A percentile compares a stretch with the other conserved stretches of the same genome.
phyloP scores from a whole-genome alignment of 2,888 invertebrate species.

The Acleris laterana region DNA sequence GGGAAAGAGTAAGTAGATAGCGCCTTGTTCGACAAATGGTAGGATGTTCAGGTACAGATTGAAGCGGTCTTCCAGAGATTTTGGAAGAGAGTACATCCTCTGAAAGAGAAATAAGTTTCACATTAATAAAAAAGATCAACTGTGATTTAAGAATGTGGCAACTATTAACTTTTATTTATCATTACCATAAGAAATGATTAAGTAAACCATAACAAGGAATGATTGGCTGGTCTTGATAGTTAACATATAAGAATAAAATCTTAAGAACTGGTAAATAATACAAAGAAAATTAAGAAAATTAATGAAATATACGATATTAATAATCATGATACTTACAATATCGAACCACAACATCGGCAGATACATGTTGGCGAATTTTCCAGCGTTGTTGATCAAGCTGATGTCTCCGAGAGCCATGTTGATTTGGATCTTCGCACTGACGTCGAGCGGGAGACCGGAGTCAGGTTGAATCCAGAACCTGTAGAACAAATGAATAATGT shows the following conservation, averaged over 20 bases:
- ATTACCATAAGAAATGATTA: too few relatives aligned
- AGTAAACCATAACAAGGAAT: too few relatives aligned
- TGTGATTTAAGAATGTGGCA: too few relatives aligned
- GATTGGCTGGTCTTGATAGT: too few relatives aligned
- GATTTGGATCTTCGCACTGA: conserved; percentile 93
- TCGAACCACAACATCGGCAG: conserved; percentile 95
- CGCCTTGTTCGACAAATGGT: conserved; percentile 85
- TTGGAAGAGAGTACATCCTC: conserved; percentile 89
- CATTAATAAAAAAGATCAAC: neutral
- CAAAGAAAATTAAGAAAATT: neutral
- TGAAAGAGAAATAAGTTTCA: conserved; percentile 62
- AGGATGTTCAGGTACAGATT: conserved; percentile 89
- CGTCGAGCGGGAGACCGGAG: conserved; percentile 91
- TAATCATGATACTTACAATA: conserved; percentile 87
- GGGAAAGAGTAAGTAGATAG: conserved; percentile 82
- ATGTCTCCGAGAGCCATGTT: conserved; percentile 92
- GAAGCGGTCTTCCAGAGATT: conserved; percentile 86
- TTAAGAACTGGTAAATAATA: neutral
- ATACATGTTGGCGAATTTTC: conserved; percentile 88
- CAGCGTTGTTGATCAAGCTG: conserved; percentile 86
- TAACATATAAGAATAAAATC: too few relatives aligned
- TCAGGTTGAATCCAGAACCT: conserved; percentile 92
- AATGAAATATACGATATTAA: neutral
- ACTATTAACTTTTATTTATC: too few relatives aligned
- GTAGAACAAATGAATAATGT: conserved; percentile 49